Evolutionary conservation across 1,140 invertebrate genomes (phyloP).

Genomic region (Dendroctonus valens): DNA sequence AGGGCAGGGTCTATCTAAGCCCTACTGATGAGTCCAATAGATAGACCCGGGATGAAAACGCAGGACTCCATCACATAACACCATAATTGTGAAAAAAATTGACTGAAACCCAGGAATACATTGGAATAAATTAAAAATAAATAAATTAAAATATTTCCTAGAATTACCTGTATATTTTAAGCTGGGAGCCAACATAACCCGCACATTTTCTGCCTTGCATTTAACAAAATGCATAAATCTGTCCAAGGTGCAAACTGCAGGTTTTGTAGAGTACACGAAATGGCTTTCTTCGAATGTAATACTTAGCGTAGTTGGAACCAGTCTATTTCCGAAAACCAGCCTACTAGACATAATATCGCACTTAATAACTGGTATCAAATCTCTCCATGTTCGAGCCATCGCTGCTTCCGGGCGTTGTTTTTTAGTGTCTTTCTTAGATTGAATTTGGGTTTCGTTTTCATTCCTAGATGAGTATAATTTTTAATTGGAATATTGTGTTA

Average conservation of each 20-base stretch:
- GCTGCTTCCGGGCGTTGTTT: conserved; percentile 71
- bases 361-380: conserved; percentile 96
- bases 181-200: conserved; percentile 88
- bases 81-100: too few species aligned
- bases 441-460: conserved; percentile 33
- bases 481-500: neutral
- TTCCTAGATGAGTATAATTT: conserved; percentile 21
- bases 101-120: too few species aligned
- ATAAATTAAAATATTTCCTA: too few species aligned
- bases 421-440: conserved; percentile 52
- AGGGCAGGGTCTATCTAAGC: too few species aligned
- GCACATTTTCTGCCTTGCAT: conserved; percentile 87
- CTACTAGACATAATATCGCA: conserved; percentile 87
- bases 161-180: conserved; percentile 77
- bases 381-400: conserved; percentile 86
- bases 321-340: conserved; percentile 93
- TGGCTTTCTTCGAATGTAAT: conserved; percentile 93
- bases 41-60: too few species aligned
- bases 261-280: conserved; percentile 93
- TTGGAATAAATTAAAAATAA: too few species aligned
- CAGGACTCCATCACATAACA: too few species aligned
- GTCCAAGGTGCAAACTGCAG: conserved; percentile 87
- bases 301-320: conserved; percentile 90
- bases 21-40: too few species aligned
- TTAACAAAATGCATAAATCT: conserved; percentile 96